Evolutionary conservation across 2,113 vertebrate species (phyloP).

Genomic region (Sprattus sprattus): DNA sequence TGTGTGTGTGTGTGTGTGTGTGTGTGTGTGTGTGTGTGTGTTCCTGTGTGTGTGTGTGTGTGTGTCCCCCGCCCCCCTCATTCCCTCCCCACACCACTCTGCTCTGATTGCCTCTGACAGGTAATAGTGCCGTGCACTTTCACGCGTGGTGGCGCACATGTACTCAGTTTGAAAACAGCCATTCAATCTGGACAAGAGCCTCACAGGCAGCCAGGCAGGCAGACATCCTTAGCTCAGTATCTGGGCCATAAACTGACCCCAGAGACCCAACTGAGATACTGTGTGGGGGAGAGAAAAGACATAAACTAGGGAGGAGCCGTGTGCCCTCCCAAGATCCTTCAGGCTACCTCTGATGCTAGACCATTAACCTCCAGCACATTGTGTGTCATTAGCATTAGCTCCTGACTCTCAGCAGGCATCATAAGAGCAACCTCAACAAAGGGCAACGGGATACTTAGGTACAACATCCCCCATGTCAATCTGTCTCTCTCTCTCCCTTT

Average conservation of each 20-base stretch:
- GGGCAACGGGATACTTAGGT: too few species aligned
- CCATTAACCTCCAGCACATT: neutral
- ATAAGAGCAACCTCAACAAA: too few species aligned
- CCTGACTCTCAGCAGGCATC: too few species aligned
- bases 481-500: too few species aligned
- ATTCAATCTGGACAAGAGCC: conserved; percentile 7
- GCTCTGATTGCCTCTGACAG: neutral
- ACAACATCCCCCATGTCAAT: too few species aligned
- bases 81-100: neutral
- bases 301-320: neutral
- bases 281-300: neutral
- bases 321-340: neutral
- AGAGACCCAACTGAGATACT: neutral
- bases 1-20: neutral
- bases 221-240: neutral
- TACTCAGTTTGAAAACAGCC: neutral
- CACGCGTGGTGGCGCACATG: neutral
- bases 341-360: too few species aligned
- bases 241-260: neutral
- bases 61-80: too few species aligned
- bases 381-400: too few species aligned
- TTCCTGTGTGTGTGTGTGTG: conserved; percentile 3
- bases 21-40: neutral
- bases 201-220: neutral
- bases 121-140: neutral